Evolutionary conservation across 2,113 vertebrate species (phyloP), one percentile per base, ranked within the genome.

Genomic region (Stomatorhinus ivindoensis): DNA sequence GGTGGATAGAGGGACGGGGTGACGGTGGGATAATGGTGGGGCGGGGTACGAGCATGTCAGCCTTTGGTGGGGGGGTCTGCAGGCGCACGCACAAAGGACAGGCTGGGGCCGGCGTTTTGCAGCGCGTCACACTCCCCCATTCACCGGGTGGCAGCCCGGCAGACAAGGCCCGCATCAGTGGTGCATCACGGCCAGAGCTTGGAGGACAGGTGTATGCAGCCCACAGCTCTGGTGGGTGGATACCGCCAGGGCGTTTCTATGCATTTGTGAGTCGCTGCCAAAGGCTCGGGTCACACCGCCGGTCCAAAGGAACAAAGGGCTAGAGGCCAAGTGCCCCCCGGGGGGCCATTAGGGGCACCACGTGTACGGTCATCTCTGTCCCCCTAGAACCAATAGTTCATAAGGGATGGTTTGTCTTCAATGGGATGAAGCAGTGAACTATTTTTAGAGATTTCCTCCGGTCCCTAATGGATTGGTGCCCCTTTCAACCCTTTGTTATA

Each of bases 121-220:
- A 11, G 65, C 31, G 48, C 55, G 11, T 87, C 88, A 82, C 31
- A 27, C 46, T 53, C 53, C 35, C 27, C 73, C 48, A 65, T 58
- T 82, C 88, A 89, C 4, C 1, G 21, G 53, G 39, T 46, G 39
- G 53, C 2, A 21, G 39, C 15, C 85, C 0, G 0, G 31, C 48
- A 51, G 15, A 51, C 48, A 55, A 19, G 27, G 50, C 31, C 50
- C 19, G 15, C 31, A 3, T 80, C 73, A 80, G 35, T 19, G 35
- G 73, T 19, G 73, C 73, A 39, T 53, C 24, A 53, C 48, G 4
- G 7, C 85, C 50, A 39, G 4, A 13, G 85, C 50, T 15, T 61
- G 42, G 6, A 80, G 80, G 53, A 80, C 88, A 89, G 88, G 88
- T 84, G 88, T 83, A 84, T 21, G 35, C 50, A 19, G 13, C 69